Evolutionary conservation across 2,113 vertebrate species (phyloP), one percentile per base, ranked within the genome.

Genomic region (Corythaeola cristata): DNA sequence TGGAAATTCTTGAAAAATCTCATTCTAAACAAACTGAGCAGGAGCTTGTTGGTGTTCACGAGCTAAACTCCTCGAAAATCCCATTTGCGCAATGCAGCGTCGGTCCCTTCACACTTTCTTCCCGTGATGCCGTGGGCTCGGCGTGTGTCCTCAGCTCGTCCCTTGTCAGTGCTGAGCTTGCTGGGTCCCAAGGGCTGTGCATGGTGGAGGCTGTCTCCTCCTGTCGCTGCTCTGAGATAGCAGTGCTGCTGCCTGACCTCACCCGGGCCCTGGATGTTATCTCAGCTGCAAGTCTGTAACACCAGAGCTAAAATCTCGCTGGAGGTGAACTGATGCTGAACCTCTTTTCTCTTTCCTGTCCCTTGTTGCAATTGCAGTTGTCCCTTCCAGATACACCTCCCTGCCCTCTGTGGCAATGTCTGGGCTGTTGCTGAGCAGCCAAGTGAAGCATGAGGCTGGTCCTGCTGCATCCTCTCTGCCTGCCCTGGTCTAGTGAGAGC

Each of bases 141-240:
- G 13, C 0, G 0, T 1, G 3, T 44, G 72, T 37, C 66, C 80
- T 64, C 15, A 11, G 1, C 47, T 28, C 30, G 16, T 41, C 58
- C 50, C n/a, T 21, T 56, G 35, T 12, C 35, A 5, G 41, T 44
- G 14, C 41, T 15, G 14, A 44, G 10, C 41, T 44, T 15, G 41
- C 41, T 44, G 41, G 41, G 12, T 44, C 41, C 41, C 14, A 15
- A 44, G 41, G 41, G 41, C 14, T 44, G 12, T 44, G 10, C 41
- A 14, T 59, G 58, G 21, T 35, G 58, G 33, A 56, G 21, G 58
- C 58, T 59, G 33, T 7, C 8, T 58, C 32, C 32, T 45, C 20
- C 45, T 24, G 24, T 6, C 33, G 10, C 30, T 44, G 69, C 15
- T 11, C 37, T 19, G 28, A 44, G 33, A 8, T 3, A 26, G 55